These are phyloP conservation scores for Conomelus anceps DNA, from an alignment of 2,888 invertebrate species.

Conservation along the genomic window DNA sequence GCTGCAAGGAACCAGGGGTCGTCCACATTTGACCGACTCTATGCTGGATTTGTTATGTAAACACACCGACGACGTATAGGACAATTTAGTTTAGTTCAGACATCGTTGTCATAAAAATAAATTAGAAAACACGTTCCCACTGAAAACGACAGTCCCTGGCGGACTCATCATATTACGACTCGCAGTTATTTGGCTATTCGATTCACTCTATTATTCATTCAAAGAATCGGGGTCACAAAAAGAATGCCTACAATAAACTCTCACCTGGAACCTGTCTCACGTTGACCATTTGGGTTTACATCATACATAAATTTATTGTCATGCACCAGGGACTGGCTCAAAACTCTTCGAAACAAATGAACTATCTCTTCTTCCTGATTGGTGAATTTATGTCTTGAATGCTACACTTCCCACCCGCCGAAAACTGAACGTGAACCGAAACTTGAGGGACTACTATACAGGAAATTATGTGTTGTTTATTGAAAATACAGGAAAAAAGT, in stretches of 20 bases:
- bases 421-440: background rate
- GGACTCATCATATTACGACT: background rate
- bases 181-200: background rate
- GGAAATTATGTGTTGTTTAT: no score
- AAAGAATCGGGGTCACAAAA: background rate
- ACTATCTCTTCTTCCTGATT: background rate
- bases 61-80: background rate
- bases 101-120: background rate
- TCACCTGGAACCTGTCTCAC: background rate
- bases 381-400: background rate
- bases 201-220: background rate
- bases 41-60: no score
- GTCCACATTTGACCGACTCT: background rate
- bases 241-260: background rate
- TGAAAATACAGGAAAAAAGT: no score
- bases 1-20: background rate
- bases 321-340: background rate
- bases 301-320: background rate
- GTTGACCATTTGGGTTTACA: background rate
- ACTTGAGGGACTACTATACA: background rate
- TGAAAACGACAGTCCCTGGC: background rate
- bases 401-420: background rate
- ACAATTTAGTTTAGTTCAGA: background rate
- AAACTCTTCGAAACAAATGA: background rate
- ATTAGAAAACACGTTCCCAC: background rate